A percentile compares a stretch with the other conserved stretches of the same genome.
Conservation (phyloP, 2,797 vertebrate genomes). For the Graptemys geographica region DNA sequence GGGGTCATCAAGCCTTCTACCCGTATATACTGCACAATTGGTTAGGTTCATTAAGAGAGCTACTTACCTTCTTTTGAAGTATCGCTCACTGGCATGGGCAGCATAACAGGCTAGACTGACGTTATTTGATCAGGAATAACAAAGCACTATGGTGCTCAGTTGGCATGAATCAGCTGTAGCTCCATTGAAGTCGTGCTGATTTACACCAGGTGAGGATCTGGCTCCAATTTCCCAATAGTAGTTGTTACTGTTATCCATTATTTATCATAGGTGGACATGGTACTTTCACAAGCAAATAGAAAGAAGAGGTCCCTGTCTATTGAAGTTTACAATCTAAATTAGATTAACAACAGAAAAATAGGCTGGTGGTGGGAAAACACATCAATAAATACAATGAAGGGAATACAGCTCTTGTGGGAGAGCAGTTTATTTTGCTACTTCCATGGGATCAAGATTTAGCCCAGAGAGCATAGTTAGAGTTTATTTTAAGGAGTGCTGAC, state of each 20-base stretch:
- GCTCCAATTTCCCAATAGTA: rapidly evolving
- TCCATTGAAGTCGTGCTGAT: neutral
- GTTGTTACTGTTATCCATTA: neutral
- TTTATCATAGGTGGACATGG: rapidly evolving
- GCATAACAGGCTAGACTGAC: neutral
- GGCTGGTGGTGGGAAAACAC: slow-evolving; percentile 63
- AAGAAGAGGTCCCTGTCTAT: neutral
- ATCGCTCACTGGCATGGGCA: neutral
- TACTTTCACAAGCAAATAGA: neutral
- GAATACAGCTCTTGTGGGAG: slow-evolving; percentile 62
- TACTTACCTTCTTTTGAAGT: neutral
- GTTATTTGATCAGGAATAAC: neutral
- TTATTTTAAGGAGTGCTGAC: slow-evolving; percentile 74
- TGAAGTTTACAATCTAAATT: neutral
- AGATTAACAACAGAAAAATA: slow-evolving; percentile 50
- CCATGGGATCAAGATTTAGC: slow-evolving; percentile 66
- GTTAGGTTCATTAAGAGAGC: rapidly evolving
- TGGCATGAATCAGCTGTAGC: rapidly evolving
- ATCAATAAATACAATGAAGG: slow-evolving; percentile 69
- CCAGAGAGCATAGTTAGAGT: slow-evolving; percentile 56
- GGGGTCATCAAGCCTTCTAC: neutral
- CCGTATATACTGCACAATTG: neutral
- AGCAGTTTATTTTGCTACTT: slow-evolving; percentile 67
- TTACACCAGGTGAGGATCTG: neutral
- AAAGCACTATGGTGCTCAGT: too few species aligned